These are phyloP conservation scores for Agapostemon virescens DNA, from an alignment of 2,888 invertebrate species.

Conservation along the genomic window DNA sequence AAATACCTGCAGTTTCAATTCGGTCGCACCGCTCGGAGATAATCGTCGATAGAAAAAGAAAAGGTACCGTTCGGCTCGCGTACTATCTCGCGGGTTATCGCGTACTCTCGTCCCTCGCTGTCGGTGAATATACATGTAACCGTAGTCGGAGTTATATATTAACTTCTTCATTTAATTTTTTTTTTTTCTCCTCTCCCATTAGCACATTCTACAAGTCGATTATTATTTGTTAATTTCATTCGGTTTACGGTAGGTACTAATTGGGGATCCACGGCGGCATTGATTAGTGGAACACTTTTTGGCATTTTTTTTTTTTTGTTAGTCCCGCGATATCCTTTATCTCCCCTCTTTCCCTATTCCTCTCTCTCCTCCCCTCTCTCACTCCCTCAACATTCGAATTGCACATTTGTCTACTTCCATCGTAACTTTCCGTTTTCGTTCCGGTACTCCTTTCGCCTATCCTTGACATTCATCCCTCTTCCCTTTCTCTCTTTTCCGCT, in stretches of 20 bases:
- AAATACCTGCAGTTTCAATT: background rate
- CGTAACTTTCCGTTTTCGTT: background rate
- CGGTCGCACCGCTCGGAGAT: background rate
- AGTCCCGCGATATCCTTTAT: conserved; percentile 47
- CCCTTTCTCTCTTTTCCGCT: background rate
- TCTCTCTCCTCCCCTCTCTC: conserved; percentile 2
- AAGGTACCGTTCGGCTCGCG: background rate
- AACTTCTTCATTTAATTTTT: conserved; percentile 48
- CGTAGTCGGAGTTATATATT: conserved; percentile 63
- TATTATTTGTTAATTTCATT: conserved; percentile 39
- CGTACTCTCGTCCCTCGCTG: background rate
- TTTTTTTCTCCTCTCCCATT: conserved; percentile 22
- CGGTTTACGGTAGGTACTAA: conserved; percentile 53
- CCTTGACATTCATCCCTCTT: conserved; percentile 10
- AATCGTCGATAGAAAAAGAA: background rate
- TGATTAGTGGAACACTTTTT: conserved; percentile 70
- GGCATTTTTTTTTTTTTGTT: conserved; percentile 62
- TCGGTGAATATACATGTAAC: conserved; percentile 39
- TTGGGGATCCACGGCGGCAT: conserved; percentile 67
- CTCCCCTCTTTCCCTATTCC: no score
- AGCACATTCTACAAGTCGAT: conserved; percentile 59
- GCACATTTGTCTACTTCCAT: background rate
- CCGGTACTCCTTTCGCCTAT: background rate
- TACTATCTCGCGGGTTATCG: background rate
- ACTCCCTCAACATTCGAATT: background rate